These are phyloP conservation scores for Rhadina sibilatrix DNA, from an alignment of 2,113 vertebrate species.

Conservation along the genomic window DNA sequence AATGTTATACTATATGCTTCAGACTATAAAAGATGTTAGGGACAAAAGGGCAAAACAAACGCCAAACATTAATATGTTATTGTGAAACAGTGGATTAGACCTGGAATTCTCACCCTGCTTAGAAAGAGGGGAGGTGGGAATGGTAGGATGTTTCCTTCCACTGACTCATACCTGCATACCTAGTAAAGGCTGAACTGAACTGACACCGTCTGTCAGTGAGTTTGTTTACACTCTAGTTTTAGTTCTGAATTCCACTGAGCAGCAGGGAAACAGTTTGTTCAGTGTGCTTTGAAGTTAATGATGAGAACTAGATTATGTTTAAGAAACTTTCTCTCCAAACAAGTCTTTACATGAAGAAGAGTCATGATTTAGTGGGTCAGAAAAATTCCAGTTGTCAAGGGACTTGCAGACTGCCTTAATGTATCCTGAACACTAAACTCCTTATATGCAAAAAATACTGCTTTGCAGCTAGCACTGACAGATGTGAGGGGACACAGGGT, in stretches of 20 bases:
- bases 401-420: background rate
- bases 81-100: background rate
- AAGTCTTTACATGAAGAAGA: background rate
- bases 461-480: background rate
- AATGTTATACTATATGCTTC: background rate
- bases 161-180: background rate
- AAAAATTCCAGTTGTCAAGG: background rate
- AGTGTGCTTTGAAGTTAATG: background rate
- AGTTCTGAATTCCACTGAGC: background rate
- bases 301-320: background rate
- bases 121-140: background rate
- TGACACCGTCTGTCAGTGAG: background rate
- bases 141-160: background rate
- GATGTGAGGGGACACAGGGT: background rate
- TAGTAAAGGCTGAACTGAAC: background rate
- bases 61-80: background rate
- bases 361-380: background rate
- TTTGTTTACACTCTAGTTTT: background rate
- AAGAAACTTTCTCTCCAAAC: background rate
- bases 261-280: background rate
- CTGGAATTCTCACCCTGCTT: background rate
- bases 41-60: background rate
- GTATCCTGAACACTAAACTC: background rate
- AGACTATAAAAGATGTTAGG: background rate
- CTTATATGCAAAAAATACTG: rapidly evolving